phyloP scores from a whole-genome alignment of 2,888 invertebrate species.

The Megaustenia siamemsis region DNA sequence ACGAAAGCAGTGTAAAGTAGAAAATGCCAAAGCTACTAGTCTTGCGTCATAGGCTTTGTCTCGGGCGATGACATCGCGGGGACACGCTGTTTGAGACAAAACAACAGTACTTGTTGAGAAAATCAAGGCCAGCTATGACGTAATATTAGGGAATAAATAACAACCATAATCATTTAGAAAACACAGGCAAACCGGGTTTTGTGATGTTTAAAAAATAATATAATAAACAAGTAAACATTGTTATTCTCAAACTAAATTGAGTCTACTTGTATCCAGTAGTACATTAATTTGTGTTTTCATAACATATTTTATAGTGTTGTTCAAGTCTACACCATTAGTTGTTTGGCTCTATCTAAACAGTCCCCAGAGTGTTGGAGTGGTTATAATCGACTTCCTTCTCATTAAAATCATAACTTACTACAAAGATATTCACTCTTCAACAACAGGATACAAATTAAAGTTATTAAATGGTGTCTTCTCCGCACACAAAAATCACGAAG shows the following conservation, averaged over 20 bases:
- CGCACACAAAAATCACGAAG: too few species aligned
- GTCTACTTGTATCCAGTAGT: background rate
- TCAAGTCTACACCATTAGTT: background rate
- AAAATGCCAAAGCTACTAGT: slow-evolving; percentile 44
- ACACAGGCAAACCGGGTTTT: background rate
- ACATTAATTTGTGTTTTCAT: background rate
- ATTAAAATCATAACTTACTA: background rate
- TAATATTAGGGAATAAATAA: slow-evolving; percentile 30
- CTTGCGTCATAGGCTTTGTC: slow-evolving; percentile 50
- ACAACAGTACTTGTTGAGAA: slow-evolving; percentile 47
- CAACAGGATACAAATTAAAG: too few species aligned
- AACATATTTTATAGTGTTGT: background rate
- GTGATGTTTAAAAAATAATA: background rate
- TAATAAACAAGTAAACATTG: background rate
- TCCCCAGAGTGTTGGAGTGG: background rate
- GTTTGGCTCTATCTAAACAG: background rate
- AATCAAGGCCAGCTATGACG: slow-evolving; percentile 48
- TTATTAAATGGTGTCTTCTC: too few species aligned
- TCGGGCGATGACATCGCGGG: slow-evolving; percentile 17
- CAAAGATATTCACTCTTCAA: background rate
- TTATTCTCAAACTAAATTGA: background rate
- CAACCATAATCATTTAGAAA: slow-evolving; percentile 4
- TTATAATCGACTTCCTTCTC: background rate
- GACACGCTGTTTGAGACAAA: background rate
- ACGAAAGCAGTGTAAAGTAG: slow-evolving; percentile 18